These are phyloP conservation scores for Gila orcuttii DNA, from an alignment of 2,113 vertebrate genomes.

Conservation along the genomic window DNA sequence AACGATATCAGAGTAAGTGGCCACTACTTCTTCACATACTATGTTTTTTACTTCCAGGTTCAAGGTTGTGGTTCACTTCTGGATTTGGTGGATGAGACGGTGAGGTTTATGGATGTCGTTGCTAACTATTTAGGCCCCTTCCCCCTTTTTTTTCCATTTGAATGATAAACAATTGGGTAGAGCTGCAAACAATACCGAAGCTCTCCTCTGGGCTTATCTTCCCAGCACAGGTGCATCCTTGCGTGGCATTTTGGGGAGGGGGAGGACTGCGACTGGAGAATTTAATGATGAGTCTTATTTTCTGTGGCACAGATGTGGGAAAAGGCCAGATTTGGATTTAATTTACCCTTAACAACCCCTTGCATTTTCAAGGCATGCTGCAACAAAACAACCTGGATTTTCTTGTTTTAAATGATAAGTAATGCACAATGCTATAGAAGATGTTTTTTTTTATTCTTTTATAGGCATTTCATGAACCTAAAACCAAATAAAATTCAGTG, in stretches of 20 bases:
- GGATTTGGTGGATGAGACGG: neutral
- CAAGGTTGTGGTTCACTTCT: neutral
- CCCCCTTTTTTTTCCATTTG: constrained; percentile 61
- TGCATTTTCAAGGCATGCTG: constrained; percentile 13
- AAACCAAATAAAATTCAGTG: neutral
- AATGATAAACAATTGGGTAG: constrained; percentile 78
- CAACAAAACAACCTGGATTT: constrained; percentile 21
- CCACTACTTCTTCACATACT: neutral
- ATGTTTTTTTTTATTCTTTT: neutral
- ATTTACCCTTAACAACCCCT: constrained; percentile 30
- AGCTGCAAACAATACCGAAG: constrained; percentile 76
- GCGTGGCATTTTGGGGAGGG: constrained; percentile 67
- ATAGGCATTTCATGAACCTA: neutral
- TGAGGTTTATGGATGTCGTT: constrained; percentile 47
- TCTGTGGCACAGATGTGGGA: constrained; percentile 54
- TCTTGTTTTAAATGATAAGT: constrained; percentile 30
- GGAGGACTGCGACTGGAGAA: constrained; percentile 51
- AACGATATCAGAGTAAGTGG: constrained; percentile 92
- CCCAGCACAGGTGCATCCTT: constrained; percentile 81
- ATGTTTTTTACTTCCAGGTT: neutral
- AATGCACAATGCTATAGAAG: neutral
- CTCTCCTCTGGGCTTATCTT: constrained; percentile 79
- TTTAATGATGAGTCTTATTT: constrained; percentile 58
- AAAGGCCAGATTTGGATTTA: constrained; percentile 58
- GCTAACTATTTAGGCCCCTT: constrained; percentile 57